Evolutionary conservation across 2,113 vertebrate genomes (phyloP), one percentile per base, ranked within the genome.

Genomic region (Miniopterus natalensis): DNA sequence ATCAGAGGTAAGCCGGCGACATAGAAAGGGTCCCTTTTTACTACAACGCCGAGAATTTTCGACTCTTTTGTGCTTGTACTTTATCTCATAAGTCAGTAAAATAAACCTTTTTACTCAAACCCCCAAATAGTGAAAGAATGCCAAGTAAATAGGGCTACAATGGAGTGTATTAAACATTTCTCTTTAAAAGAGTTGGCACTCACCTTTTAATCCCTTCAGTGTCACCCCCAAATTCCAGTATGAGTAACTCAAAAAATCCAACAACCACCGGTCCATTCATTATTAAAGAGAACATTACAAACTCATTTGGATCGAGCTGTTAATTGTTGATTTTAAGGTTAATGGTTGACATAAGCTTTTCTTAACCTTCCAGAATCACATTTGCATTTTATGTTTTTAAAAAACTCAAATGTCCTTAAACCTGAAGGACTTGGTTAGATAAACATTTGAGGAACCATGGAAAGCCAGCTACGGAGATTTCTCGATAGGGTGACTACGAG

Each of bases 241-340:
- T 23, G 36, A 93, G 57, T 51, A 59, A 87, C 36, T 88, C 42
- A 92, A 23, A 92, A 95, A 49, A 88, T 71, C 59, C 92, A 66
- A 27, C 18, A 92, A 75, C 10, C 36, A 47, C n/a, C 71, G 17
- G 31, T 55, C 40, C 45, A 81, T 70, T 75, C 68, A 78, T 70
- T 92, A 79, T 74, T 74, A 59, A 85, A 93, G 42, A 88, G 93
- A 95, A 71, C 59, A 80, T 88, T 94, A 79, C 73, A 79, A 92
- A 57, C n/a, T 75, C 6, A 88, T 80, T 93, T 89, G 57, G 8
- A 89, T 31, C 36, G 17, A 65, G 3, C 20, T 68, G 40, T 80
- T 95, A 77, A 61, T 81, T 95, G 15, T 93, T 83, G 74, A 84
- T 92, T 89, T 96, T 93, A 89, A 95, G 71, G 84, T 87, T 95